These are phyloP conservation scores for Protosalanx chinensis DNA, from an alignment of 2,797 vertebrate genomes.

Conservation along the genomic window DNA sequence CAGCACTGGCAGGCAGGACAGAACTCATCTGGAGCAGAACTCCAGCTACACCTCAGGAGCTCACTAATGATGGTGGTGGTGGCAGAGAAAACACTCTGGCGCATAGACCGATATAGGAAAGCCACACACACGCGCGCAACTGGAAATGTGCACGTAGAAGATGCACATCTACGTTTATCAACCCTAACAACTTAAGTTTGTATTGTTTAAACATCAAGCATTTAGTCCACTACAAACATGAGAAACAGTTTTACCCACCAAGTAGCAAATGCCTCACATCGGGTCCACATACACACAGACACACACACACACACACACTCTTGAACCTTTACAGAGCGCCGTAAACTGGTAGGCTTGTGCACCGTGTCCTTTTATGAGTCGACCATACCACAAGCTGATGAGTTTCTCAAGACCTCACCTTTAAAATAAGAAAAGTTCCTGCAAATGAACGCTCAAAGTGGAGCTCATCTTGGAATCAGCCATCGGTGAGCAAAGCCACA, in stretches of 20 bases:
- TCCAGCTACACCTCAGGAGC: slow-evolving; percentile 70
- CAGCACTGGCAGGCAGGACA: slow-evolving; percentile 68
- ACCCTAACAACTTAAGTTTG: neutral
- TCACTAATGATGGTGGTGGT: slow-evolving; percentile 74
- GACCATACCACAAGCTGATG: slow-evolving; percentile 62
- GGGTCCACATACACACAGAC: neutral
- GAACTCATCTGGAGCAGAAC: slow-evolving; percentile 76
- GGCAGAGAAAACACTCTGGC: slow-evolving; percentile 42
- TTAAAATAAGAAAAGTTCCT: slow-evolving; percentile 52
- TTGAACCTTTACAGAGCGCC: slow-evolving; percentile 37
- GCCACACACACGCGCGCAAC: slow-evolving; percentile 7
- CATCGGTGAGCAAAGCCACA: slow-evolving; percentile 55
- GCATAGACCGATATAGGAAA: slow-evolving; percentile 20
- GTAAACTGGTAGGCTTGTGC: slow-evolving; percentile 63
- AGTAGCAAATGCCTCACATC: no score
- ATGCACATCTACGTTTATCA: neutral
- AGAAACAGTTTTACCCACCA: slow-evolving; percentile 18
- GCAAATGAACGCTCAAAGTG: slow-evolving; percentile 71
- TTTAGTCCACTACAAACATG: neutral
- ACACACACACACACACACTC: slow-evolving; percentile 17
- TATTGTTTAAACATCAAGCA: slow-evolving; percentile 40
- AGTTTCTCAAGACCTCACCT: slow-evolving; percentile 62
- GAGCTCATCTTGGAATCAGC: slow-evolving; percentile 61
- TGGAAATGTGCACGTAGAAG: neutral
- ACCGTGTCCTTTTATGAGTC: slow-evolving; percentile 66